Base-by-base conservation (phyloP, 2,113 vertebrate species). In the Polyodon spathula region DNA sequence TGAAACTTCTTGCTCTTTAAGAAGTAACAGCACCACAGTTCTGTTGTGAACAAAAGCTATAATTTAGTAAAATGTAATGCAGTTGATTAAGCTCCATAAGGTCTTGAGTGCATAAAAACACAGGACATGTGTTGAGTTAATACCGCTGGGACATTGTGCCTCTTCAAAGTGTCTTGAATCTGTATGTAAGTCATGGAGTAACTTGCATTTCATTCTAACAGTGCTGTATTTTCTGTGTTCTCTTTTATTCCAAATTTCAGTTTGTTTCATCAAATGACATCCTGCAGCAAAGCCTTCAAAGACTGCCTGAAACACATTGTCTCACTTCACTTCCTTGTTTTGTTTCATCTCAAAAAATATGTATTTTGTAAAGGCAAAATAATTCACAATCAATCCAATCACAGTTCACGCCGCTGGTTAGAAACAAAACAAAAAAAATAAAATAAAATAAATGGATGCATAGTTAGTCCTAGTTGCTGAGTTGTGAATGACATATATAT, bases 71-170 rank as follows among this genome's bases (percentile, higher is more conserved):
- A 72, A 71, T 71, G 69, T 72, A 77, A 78, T 76, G 61, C 61
- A 69, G 77, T 79, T 58, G 64, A 73, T 81, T 75, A 74, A 68
- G 65, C 70, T 76, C 75, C 76, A 71, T 81, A 81, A 81, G 80
- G 73, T 75, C 60, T 55, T 69, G 70, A 65, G 67, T 50, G 77
- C 76, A 80, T 80, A 71, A 73, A 82, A 81, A 79, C 67, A 83
- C 79, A 72, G 77, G 71, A 73, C 78, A 84, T 76, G 80, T 82
- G 82, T 71, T 78, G 75, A 70, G 69, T 67, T 66, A 74, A 73
- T 67, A 68, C 74, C 78, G 81, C n/a, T 50, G 73, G 76, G 77
- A 69, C 44, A 80, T 77, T 72, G 63, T 63, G 71, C 66, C 73
- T 74, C 73, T 77, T 77, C 77, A 81, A 73, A 79, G 69, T 71